These are phyloP conservation scores for Crossocerus cetratus DNA, from an alignment of 2,888 invertebrate genomes.

Conservation along the genomic window DNA sequence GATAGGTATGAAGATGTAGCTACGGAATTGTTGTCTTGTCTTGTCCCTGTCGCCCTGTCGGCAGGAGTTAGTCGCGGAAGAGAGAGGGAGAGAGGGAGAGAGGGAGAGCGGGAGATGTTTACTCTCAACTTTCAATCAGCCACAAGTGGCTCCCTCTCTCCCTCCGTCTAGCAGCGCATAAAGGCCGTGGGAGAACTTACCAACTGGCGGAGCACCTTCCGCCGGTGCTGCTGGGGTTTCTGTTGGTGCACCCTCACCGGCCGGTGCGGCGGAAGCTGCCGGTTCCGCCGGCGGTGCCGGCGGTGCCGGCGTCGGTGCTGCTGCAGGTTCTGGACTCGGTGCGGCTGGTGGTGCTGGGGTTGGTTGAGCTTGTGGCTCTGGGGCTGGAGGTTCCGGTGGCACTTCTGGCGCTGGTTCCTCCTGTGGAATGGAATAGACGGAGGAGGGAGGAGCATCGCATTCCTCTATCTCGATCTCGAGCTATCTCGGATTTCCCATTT, in stretches of 20 bases:
- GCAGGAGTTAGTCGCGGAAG: too few species aligned
- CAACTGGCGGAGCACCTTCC: conserved; percentile 64
- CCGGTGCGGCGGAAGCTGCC: conserved; percentile 64
- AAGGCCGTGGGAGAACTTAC: conserved; percentile 16
- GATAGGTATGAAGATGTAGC: too few species aligned
- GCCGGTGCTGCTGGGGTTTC: conserved; percentile 61
- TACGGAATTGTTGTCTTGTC: too few species aligned
- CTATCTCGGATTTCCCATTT: too few species aligned
- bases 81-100: too few species aligned
- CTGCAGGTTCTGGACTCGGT: conserved; percentile 43
- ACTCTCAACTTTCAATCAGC: too few species aligned
- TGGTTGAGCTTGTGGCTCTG: conserved; percentile 50
- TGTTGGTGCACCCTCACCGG: conserved; percentile 61
- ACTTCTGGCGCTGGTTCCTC: conserved; percentile 9
- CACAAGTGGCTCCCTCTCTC: too few species aligned
- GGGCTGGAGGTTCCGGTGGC: conserved; percentile 47
- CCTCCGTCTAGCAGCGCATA: background rate
- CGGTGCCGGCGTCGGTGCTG: conserved; percentile 44
- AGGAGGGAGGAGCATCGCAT: too few species aligned
- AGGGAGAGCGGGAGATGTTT: too few species aligned
- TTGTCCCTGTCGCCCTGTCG: too few species aligned
- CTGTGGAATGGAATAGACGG: background rate
- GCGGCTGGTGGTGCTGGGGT: conserved; percentile 55
- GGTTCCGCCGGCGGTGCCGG: conserved; percentile 63
- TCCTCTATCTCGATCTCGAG: too few species aligned